A percentile compares a stretch with the other conserved stretches of the same genome.
phyloP scores from a whole-genome alignment of 2,797 vertebrate genomes.

The Malacoraja senta region DNA sequence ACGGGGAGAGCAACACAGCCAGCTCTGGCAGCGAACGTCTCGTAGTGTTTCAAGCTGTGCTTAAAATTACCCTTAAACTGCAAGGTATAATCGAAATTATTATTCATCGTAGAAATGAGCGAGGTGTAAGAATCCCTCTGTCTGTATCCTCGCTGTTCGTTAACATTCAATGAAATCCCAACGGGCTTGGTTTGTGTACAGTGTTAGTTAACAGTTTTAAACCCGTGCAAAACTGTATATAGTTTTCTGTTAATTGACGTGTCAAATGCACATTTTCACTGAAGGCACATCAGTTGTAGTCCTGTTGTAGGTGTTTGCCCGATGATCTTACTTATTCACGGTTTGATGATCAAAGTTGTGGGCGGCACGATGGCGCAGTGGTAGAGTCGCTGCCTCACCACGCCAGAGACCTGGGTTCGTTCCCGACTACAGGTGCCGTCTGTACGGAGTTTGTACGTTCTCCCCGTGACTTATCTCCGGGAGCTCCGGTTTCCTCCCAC shows the following conservation, averaged over 20 bases:
- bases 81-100: slow-evolving; percentile 18
- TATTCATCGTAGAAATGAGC: neutral
- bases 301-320: neutral
- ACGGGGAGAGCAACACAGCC: neutral
- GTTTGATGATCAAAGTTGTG: neutral
- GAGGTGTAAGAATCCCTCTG: neutral
- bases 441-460: too few relatives aligned
- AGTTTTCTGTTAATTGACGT: neutral
- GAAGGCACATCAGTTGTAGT: neutral
- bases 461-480: too few relatives aligned
- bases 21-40: neutral
- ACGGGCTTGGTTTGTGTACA: neutral
- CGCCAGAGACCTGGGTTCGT: too few relatives aligned
- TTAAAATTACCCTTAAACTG: neutral
- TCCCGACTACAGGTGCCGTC: too few relatives aligned
- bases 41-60: neutral
- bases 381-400: too few relatives aligned
- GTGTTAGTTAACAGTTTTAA: neutral
- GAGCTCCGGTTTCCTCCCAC: too few relatives aligned
- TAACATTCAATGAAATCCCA: neutral
- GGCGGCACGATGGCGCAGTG: too few relatives aligned
- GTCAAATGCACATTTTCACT: neutral
- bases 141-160: neutral
- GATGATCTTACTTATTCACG: neutral
- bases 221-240: neutral